These are phyloP conservation scores for Neoitamus cyanurus DNA, from an alignment of 2,888 invertebrate genomes.

Conservation along the genomic window DNA sequence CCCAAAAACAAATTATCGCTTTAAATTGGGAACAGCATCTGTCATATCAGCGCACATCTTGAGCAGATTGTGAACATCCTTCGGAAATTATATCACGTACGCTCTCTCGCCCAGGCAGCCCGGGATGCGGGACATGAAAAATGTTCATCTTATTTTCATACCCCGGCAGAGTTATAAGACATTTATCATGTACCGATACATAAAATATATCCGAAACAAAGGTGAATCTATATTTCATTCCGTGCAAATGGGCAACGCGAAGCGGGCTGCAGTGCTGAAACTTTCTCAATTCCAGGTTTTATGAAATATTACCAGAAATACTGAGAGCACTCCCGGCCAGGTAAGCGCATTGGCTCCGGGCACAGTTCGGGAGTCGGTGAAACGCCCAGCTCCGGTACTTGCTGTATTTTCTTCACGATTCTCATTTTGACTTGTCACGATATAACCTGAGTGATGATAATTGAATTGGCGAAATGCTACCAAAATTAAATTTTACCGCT, in stretches of 20 bases:
- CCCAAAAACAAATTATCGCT: constrained; percentile 21
- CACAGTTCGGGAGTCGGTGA: not conserved
- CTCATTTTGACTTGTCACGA: constrained; percentile 37
- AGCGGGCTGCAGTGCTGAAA: constrained; percentile 30
- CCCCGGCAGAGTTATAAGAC: constrained; percentile 24
- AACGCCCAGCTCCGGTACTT: not conserved
- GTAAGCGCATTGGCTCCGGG: not conserved
- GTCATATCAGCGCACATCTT: constrained; percentile 39
- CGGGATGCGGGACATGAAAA: constrained; percentile 28
- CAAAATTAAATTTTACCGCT: not conserved
- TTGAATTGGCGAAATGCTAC: constrained; percentile 23
- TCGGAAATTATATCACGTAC: constrained; percentile 33
- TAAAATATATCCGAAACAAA: constrained; percentile 33
- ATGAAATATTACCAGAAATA: constrained; percentile 39
- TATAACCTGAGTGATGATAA: constrained; percentile 14
- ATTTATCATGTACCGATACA: constrained; percentile 41
- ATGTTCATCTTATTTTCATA: constrained; percentile 43
- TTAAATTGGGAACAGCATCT: constrained; percentile 37
- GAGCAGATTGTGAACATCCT: constrained; percentile 34
- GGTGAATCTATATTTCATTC: constrained; percentile 34
- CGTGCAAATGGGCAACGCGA: constrained; percentile 16
- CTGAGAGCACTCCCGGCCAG: not conserved
- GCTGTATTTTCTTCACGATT: constrained; percentile 20
- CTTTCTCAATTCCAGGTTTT: constrained; percentile 43
- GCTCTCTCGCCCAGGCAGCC: not conserved